A percentile compares a stretch with the other conserved stretches of the same genome.
These are phyloP conservation scores for Maccullochella peelii DNA, from an alignment of 2,113 vertebrate genomes.

Conservation along the genomic window DNA sequence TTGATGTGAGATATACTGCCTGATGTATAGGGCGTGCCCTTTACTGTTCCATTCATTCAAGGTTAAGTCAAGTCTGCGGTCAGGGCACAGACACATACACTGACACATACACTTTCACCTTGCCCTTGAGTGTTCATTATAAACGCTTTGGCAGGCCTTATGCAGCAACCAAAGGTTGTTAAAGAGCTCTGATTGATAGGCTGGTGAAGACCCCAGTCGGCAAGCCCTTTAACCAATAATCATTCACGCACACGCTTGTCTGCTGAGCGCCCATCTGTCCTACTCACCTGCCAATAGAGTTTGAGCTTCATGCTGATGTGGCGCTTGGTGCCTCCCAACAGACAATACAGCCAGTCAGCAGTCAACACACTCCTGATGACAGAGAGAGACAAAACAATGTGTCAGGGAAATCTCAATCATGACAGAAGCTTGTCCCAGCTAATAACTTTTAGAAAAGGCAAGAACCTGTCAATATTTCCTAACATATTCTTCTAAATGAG, in stretches of 20 bases:
- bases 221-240: constrained; percentile 88
- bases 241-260: constrained; percentile 77
- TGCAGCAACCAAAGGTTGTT: constrained; percentile 38
- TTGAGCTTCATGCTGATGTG: constrained; percentile 88
- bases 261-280: constrained; percentile 65
- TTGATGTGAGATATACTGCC: constrained; percentile 7
- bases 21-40: constrained; percentile 10
- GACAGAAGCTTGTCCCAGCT: background rate
- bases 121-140: constrained; percentile 80
- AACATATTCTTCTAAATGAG: background rate
- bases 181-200: constrained; percentile 85
- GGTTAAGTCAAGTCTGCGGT: constrained; percentile 23
- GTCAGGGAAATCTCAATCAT: constrained; percentile 29
- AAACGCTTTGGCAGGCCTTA: constrained; percentile 70
- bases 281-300: constrained; percentile 80
- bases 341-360: constrained; percentile 90
- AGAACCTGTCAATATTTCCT: background rate
- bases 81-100: constrained; percentile 76
- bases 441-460: constrained; percentile 4
- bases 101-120: constrained; percentile 57
- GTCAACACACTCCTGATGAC: constrained; percentile 85
- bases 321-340: constrained; percentile 77
- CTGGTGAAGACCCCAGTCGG: constrained; percentile 83
- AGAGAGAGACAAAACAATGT: background rate
- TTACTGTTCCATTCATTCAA: constrained; percentile 29